A percentile compares a stretch with the other conserved stretches of the same genome.
Evolutionary conservation across 2,113 vertebrate genomes (phyloP).

Genomic region (Argyrosomus japonicus): DNA sequence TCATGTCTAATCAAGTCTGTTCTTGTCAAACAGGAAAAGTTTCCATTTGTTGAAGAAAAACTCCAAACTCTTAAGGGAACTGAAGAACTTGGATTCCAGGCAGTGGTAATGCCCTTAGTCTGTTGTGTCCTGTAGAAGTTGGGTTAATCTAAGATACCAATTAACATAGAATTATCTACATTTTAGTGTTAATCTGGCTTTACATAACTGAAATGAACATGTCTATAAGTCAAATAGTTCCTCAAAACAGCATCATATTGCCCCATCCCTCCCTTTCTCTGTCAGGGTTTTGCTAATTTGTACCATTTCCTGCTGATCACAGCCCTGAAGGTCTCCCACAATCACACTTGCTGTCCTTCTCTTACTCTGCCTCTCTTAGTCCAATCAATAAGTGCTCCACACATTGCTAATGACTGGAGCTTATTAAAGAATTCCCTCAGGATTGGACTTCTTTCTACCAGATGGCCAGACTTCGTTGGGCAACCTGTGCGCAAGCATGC

Average conservation of each 20-base stretch:
- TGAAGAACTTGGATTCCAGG: conserved; percentile 98
- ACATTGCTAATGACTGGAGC: conserved; percentile 68
- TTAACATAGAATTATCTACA: not conserved
- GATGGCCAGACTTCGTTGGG: conserved; percentile 53
- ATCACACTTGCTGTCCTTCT: conserved; percentile 21
- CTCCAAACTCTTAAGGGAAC: conserved; percentile 94
- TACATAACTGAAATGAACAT: conserved; percentile 47
- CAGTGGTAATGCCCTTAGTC: conserved; percentile 89
- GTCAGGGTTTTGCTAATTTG: conserved; percentile 62
- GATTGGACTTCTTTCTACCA: conserved; percentile 64
- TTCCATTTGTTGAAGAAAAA: conserved; percentile 99
- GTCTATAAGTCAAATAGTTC: conserved; percentile 57
- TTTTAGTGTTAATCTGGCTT: conserved; percentile 11
- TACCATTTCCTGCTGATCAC: conserved; percentile 69
- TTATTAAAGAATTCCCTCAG: conserved; percentile 77
- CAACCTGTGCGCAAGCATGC: conserved; percentile 76
- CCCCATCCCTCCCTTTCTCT: conserved; percentile 11
- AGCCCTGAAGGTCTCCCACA: conserved; percentile 45
- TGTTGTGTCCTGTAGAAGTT: not conserved
- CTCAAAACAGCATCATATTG: conserved; percentile 33
- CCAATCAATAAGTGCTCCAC: conserved; percentile 77
- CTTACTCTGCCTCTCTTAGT: conserved; percentile 34
- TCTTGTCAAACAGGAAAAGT: conserved; percentile 88
- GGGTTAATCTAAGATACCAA: not conserved
- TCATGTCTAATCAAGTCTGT: conserved; percentile 16